Evolutionary conservation across 64 coral and sea anemone genomes (phyloP).

Genomic region (Stichodactyla mertensii): DNA sequence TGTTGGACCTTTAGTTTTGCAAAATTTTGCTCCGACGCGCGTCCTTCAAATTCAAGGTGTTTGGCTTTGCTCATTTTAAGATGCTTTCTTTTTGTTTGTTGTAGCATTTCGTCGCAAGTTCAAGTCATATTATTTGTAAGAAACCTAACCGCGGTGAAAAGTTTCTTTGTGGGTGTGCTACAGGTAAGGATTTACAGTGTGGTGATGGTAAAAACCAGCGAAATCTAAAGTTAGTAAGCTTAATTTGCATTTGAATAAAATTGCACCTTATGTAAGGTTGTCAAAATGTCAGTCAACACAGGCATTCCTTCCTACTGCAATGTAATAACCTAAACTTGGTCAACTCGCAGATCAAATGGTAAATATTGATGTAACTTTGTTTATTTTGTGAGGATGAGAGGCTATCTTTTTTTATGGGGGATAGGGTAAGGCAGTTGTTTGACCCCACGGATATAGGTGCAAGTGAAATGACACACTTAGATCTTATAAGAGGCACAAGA

Average conservation of each 20-base stretch:
- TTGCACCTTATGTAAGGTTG: too few relatives aligned
- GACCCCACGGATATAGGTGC: too few relatives aligned
- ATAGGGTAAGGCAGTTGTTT: too few relatives aligned
- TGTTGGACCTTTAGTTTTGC: background rate
- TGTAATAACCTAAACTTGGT: background rate
- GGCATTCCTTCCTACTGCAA: too few relatives aligned
- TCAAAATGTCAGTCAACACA: too few relatives aligned
- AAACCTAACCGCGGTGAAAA: constrained; percentile 97
- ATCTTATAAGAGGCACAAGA: too few relatives aligned
- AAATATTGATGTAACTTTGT: background rate
- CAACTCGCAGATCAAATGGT: background rate
- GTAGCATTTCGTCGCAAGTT: constrained; percentile 59
- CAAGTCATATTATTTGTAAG: constrained; percentile 79
- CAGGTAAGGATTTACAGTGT: constrained; percentile 45
- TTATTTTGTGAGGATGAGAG: too few relatives aligned
- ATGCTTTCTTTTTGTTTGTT: constrained; percentile 7
- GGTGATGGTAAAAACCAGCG: background rate
- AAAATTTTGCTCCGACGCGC: background rate
- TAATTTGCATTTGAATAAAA: too few relatives aligned
- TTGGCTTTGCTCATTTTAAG: background rate
- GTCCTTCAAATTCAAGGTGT: background rate
- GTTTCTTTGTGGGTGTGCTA: constrained; percentile 91
- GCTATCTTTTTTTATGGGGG: too few relatives aligned
- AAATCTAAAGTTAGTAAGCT: too few relatives aligned
- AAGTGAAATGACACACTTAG: too few relatives aligned